These are phyloP conservation scores for Psammodynastes pulverulentus DNA, from an alignment of 2,113 vertebrate genomes.

Conservation along the genomic window DNA sequence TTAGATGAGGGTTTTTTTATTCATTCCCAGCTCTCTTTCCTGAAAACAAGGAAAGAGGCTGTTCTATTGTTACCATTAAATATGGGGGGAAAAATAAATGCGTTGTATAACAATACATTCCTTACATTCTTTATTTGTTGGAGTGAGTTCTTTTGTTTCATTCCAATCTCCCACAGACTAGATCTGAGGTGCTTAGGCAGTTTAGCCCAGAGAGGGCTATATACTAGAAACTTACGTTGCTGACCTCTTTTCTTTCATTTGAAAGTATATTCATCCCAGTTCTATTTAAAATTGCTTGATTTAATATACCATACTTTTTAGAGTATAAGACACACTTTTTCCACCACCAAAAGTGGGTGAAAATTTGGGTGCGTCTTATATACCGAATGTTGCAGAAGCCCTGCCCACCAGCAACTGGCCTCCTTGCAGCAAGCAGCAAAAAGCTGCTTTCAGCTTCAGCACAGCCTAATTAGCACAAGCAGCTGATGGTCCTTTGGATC, in stretches of 20 bases:
- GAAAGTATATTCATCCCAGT: constrained; percentile 56
- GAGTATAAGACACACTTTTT: too few relatives aligned
- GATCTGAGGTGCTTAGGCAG: constrained; percentile 68
- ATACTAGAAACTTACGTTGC: constrained; percentile 71
- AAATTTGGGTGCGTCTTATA: too few relatives aligned
- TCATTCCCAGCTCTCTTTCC: constrained; percentile 10
- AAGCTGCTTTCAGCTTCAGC: too few relatives aligned
- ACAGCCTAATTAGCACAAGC: too few relatives aligned
- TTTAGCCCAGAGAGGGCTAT: constrained; percentile 69
- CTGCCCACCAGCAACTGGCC: too few relatives aligned
- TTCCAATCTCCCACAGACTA: constrained; percentile 63
- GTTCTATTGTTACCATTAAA: constrained; percentile 56
- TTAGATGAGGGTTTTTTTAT: constrained; percentile 30
- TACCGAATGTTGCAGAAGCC: too few relatives aligned
- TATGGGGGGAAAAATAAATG: constrained; percentile 47
- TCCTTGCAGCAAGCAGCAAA: too few relatives aligned
- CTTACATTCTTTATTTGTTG: constrained; percentile 62
- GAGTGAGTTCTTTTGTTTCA: constrained; percentile 60
- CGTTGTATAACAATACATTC: constrained; percentile 47
- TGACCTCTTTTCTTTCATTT: constrained; percentile 65
- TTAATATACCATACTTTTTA: too few relatives aligned
- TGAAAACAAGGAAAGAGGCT: constrained; percentile 29
- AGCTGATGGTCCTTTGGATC: too few relatives aligned
- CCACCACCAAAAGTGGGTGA: too few relatives aligned
- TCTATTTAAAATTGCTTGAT: constrained; percentile 67